Conservation (phyloP, 2,888 invertebrate species). For the Aleiodes leptofemur region DNA sequence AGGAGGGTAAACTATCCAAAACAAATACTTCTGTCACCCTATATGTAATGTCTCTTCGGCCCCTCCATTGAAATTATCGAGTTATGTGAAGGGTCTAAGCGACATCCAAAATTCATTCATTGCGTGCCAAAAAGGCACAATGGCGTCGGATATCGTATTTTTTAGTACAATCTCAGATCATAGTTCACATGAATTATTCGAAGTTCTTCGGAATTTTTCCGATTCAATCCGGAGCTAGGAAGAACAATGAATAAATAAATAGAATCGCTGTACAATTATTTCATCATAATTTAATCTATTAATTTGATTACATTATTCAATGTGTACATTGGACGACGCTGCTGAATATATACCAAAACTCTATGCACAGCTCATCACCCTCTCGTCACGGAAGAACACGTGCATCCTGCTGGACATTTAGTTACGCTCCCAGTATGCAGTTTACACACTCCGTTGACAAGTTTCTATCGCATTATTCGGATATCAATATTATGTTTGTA, state of each 20-base stretch:
- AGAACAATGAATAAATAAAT: slow-evolving; percentile 1
- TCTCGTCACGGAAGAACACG: slow-evolving; percentile 30
- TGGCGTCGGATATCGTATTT: slow-evolving; percentile 3
- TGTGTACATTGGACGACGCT: background rate
- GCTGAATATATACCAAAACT: background rate
- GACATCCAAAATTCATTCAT: slow-evolving; percentile 63
- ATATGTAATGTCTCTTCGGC: slow-evolving; percentile 51
- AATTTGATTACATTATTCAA: background rate
- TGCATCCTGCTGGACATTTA: slow-evolving; percentile 23
- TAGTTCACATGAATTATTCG: slow-evolving; percentile 1
- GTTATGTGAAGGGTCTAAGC: slow-evolving; percentile 61
- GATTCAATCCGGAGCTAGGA: no score
- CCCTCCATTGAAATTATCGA: slow-evolving; percentile 55
- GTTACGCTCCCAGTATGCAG: slow-evolving; percentile 12
- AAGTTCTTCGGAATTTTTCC: background rate
- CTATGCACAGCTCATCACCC: slow-evolving; percentile 2
- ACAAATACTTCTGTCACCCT: slow-evolving; percentile 65
- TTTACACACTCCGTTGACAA: slow-evolving; percentile 19
- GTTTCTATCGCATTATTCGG: background rate
- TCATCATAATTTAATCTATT: background rate
- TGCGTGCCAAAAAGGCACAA: slow-evolving; percentile 52
- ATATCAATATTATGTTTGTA: slow-evolving; percentile 20
- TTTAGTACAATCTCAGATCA: background rate
- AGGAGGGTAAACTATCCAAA: slow-evolving; percentile 59
- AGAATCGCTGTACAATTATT: background rate